A percentile compares a stretch with the other conserved stretches of the same genome.
Conservation (phyloP, 2,113 vertebrate species). For the Mystacornis crossleyi region DNA sequence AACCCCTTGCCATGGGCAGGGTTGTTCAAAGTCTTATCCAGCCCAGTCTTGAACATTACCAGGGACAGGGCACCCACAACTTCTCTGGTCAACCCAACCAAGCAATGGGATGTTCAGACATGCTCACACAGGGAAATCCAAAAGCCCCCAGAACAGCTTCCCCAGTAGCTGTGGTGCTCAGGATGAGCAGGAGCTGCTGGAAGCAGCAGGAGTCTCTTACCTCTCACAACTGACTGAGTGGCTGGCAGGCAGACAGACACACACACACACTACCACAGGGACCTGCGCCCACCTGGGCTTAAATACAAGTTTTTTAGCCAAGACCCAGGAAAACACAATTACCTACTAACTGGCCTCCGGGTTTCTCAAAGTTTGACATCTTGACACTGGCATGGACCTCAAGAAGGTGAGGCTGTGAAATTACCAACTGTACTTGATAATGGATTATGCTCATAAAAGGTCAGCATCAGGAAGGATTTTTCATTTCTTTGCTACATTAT, state of each 20-base stretch:
- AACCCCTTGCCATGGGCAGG: not conserved
- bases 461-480: not conserved
- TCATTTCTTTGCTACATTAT: not conserved
- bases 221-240: not conserved
- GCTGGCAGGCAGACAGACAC: no score
- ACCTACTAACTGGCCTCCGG: not conserved
- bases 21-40: not conserved
- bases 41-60: not conserved
- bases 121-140: not conserved
- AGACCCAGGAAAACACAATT: not conserved
- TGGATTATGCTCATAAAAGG: not conserved
- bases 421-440: not conserved
- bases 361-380: not conserved
- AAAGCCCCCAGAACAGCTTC: not conserved
- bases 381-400: not conserved
- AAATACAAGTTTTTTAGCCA: not conserved
- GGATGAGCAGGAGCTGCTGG: not conserved
- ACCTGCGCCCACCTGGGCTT: rapidly evolving
- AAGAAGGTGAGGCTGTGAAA: not conserved
- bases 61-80: not conserved
- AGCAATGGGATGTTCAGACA: not conserved
- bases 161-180: rapidly evolving
- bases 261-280: rapidly evolving
- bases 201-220: rapidly evolving
- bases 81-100: not conserved